A percentile compares a stretch with the other conserved stretches of the same genome.
Conservation (phyloP, 2,888 invertebrate genomes). For the Cephus pygmeus region DNA sequence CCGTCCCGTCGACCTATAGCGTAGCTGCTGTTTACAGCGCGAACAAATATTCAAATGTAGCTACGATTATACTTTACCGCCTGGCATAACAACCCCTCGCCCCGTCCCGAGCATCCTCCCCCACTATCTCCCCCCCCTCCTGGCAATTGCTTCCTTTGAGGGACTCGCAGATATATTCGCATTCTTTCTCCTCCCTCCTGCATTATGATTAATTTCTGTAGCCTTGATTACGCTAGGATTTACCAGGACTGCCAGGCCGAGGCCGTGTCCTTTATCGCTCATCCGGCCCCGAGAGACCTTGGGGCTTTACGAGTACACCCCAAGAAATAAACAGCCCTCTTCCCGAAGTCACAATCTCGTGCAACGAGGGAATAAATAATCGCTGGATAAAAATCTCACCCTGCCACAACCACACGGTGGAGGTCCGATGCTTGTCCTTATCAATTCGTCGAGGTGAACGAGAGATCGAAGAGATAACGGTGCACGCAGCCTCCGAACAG, state of each 20-base stretch:
- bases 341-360: background rate
- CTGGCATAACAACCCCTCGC: slow-evolving; percentile 3
- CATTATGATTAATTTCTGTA: slow-evolving; percentile 26
- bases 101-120: background rate
- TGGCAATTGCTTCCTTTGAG: slow-evolving; percentile 35
- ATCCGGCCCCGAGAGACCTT: slow-evolving; percentile 12
- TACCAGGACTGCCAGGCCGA: slow-evolving; percentile 4
- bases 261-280: slow-evolving; percentile 18
- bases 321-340: background rate
- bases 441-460: background rate
- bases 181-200: slow-evolving; percentile 9
- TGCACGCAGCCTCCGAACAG: background rate
- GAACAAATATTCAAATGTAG: slow-evolving; percentile 36
- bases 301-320: slow-evolving; percentile 4
- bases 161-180: background rate
- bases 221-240: slow-evolving; percentile 13
- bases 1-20: background rate
- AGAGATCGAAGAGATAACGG: background rate
- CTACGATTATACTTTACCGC: slow-evolving; percentile 28
- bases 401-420: background rate
- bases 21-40: slow-evolving; percentile 21
- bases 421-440: background rate
- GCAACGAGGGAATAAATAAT: background rate
- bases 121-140: background rate
- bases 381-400: background rate